phyloP scores from a whole-genome alignment of 2,888 invertebrate species.

The Adelognathus sp. region DNA sequence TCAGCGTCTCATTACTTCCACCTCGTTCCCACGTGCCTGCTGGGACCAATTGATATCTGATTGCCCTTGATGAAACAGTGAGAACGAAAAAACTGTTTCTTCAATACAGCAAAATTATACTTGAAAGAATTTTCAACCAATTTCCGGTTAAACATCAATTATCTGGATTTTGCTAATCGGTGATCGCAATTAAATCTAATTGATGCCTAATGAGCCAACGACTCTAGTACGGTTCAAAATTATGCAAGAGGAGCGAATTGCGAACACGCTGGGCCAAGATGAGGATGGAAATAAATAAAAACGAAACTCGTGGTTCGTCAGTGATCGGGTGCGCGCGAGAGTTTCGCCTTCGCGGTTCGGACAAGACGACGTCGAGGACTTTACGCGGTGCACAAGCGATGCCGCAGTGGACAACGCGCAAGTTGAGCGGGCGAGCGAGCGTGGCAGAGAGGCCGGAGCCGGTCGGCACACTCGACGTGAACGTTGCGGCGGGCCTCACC shows the following conservation, averaged over 20 bases:
- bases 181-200: too few relatives aligned
- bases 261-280: not conserved
- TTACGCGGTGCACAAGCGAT: constrained; percentile 25
- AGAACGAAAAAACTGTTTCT: too few relatives aligned
- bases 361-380: constrained; percentile 33
- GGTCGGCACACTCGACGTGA: constrained; percentile 35
- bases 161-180: too few relatives aligned
- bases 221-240: not conserved
- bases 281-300: not conserved
- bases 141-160: too few relatives aligned
- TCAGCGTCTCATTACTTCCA: too few relatives aligned
- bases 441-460: constrained; percentile 50
- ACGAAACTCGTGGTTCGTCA: constrained; percentile 4
- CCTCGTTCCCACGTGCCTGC: too few relatives aligned
- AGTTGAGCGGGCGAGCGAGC: constrained; percentile 59
- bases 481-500: constrained; percentile 67
- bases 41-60: too few relatives aligned
- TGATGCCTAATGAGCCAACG: not conserved
- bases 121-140: too few relatives aligned
- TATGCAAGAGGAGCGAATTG: not conserved
- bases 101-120: too few relatives aligned
- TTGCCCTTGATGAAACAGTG: too few relatives aligned
- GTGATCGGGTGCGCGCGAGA: not conserved
- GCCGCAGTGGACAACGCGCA: not conserved
- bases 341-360: not conserved